Conservation (phyloP, 2,113 vertebrate genomes). For the Hypanus sabinus region DNA sequence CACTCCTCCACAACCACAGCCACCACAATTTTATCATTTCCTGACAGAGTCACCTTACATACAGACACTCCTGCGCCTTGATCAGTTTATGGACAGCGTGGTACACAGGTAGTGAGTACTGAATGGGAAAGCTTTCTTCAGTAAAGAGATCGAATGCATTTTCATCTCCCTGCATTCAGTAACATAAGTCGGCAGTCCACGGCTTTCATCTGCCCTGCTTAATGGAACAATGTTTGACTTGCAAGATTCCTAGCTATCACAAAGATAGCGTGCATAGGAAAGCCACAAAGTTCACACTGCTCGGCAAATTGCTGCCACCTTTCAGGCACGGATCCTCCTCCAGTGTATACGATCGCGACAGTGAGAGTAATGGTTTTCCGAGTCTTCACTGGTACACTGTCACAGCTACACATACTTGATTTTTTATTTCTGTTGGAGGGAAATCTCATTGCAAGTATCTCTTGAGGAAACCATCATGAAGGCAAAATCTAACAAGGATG, state of each 20-base stretch:
- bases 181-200: background rate
- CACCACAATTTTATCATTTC: too few relatives aligned
- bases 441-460: background rate
- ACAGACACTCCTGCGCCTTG: too few relatives aligned
- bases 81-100: too few relatives aligned
- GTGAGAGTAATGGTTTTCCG: background rate
- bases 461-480: background rate
- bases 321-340: background rate
- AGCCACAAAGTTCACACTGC: background rate
- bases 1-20: too few relatives aligned
- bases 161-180: conserved; percentile 19
- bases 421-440: too few relatives aligned
- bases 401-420: background rate
- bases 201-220: background rate
- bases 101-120: background rate
- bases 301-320: background rate
- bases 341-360: background rate
- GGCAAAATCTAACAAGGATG: background rate
- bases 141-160: background rate
- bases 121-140: background rate
- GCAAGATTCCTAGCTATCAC: conserved; percentile 18
- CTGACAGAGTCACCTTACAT: too few relatives aligned
- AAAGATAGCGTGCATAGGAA: background rate
- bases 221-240: conserved; percentile 12
- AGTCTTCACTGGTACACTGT: background rate